Evolutionary conservation across 2,113 vertebrate genomes (phyloP).

Genomic region (Guaruba guarouba): DNA sequence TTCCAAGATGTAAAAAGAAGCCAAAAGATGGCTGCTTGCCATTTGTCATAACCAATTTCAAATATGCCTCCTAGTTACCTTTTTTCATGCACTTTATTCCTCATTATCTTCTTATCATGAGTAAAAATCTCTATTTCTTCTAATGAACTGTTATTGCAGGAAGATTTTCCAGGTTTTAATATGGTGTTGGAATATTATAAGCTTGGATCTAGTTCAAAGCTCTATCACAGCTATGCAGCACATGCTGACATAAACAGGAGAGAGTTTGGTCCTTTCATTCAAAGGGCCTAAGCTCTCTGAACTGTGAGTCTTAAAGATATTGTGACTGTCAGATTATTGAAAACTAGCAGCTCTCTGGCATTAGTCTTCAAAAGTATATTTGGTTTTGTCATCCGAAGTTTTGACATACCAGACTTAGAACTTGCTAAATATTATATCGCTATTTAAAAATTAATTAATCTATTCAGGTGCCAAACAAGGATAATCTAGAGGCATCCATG

Average conservation of each 20-base stretch:
- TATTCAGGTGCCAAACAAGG: background rate
- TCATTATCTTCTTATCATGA: background rate
- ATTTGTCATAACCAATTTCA: slow-evolving; percentile 10
- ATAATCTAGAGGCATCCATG: background rate
- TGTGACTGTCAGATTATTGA: background rate
- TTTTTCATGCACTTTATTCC: background rate
- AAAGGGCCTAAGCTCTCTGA: background rate
- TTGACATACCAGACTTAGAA: background rate
- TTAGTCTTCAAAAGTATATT: background rate
- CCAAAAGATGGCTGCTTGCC: slow-evolving; percentile 6
- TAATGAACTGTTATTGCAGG: background rate
- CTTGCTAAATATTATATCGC: background rate
- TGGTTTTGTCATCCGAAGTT: background rate
- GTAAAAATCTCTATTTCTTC: background rate
- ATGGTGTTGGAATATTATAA: background rate
- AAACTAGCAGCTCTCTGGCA: background rate
- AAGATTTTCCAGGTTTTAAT: background rate
- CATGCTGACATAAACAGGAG: background rate
- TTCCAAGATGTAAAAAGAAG: slow-evolving; percentile 34
- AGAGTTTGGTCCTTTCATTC: background rate
- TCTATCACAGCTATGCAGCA: background rate
- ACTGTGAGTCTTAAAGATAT: background rate
- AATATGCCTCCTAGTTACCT: background rate
- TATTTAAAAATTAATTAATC: background rate
- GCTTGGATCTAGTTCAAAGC: background rate